phyloP scores from a whole-genome alignment of 1,140 invertebrate genomes.

The Scylla paramamosain region DNA sequence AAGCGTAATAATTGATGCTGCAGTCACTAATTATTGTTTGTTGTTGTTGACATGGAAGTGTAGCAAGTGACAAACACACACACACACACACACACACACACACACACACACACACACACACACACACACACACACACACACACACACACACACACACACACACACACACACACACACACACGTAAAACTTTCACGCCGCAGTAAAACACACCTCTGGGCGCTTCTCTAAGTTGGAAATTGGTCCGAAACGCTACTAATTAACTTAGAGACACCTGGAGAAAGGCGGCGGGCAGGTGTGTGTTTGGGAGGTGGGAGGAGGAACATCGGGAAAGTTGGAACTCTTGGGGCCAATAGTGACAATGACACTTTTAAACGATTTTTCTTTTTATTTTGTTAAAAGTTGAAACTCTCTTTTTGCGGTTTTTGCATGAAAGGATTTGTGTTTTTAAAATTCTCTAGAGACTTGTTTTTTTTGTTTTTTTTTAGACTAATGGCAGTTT shows the following conservation, averaged over 20 bases:
- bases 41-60: background rate
- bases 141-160: constrained; percentile 20
- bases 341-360: too few species aligned
- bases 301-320: background rate
- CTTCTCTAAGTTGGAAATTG: background rate
- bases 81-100: constrained; percentile 19
- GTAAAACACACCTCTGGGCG: background rate
- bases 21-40: background rate
- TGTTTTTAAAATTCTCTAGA: too few species aligned
- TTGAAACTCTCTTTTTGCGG: too few species aligned
- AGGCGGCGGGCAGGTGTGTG: background rate
- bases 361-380: too few species aligned
- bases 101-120: constrained; percentile 20
- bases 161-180: constrained; percentile 20
- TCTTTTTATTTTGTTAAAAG: too few species aligned
- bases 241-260: background rate
- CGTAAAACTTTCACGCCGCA: background rate
- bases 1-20: background rate
- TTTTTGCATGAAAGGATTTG: too few species aligned
- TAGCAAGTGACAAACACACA: background rate
- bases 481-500: too few species aligned
- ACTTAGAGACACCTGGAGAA: background rate
- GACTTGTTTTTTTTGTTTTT: too few species aligned
- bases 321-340: background rate
- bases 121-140: constrained; percentile 20